Percentiles rank a stretch among this genome's conserved stretches.
These are phyloP conservation scores for Pachypeltis micranthus DNA, from an alignment of 1,140 invertebrate species.

Conservation along the genomic window DNA sequence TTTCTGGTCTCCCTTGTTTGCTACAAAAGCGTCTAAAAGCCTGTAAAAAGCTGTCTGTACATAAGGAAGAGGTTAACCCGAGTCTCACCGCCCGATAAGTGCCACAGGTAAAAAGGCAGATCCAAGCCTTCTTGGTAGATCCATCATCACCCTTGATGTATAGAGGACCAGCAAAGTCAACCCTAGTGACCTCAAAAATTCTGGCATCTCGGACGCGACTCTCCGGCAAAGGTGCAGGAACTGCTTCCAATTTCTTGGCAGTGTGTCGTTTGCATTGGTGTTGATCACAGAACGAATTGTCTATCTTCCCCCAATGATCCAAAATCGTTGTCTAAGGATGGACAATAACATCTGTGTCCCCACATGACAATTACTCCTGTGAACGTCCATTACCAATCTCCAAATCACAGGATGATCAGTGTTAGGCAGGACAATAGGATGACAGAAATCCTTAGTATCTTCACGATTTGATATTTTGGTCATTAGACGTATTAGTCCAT, in stretches of 20 bases:
- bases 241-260: neutral
- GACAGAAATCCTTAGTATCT: neutral
- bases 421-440: neutral
- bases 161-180: neutral
- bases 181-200: neutral
- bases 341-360: neutral
- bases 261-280: neutral
- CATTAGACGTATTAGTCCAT: no score
- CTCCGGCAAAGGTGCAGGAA: neutral
- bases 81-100: neutral
- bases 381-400: neutral
- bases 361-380: neutral
- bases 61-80: neutral
- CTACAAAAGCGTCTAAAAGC: neutral
- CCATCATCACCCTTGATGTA: neutral
- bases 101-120: neutral
- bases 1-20: neutral
- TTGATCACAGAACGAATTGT: neutral
- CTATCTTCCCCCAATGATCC: neutral
- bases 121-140: neutral
- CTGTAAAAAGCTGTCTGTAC: neutral
- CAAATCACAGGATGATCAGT: neutral
- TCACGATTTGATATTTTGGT: no score
- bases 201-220: neutral
- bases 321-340: neutral